Conservation (phyloP, 2,888 invertebrate genomes). For the Branchellion lobata region DNA sequence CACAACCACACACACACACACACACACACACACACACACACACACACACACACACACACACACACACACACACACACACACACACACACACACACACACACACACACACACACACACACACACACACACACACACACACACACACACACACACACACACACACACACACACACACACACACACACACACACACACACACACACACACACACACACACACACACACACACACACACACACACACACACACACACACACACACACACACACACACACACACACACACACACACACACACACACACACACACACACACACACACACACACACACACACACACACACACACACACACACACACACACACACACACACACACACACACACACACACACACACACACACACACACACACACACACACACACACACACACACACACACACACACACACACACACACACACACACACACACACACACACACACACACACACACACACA, state of each 20-base stretch:
- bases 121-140: background rate
- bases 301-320: slow-evolving; percentile 10
- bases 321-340: slow-evolving; percentile 18
- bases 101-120: slow-evolving; percentile 4
- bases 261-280: too few relatives aligned
- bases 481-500: too few relatives aligned
- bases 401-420: slow-evolving; percentile 22
- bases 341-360: background rate
- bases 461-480: background rate
- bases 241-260: too few relatives aligned
- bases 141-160: background rate
- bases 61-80: background rate
- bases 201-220: slow-evolving; percentile 21
- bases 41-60: slow-evolving; percentile 1
- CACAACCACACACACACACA: background rate
- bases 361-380: slow-evolving; percentile 10
- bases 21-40: background rate
- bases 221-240: background rate
- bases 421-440: slow-evolving; percentile 7
- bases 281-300: background rate
- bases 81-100: background rate
- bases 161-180: slow-evolving; percentile 1
- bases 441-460: slow-evolving; percentile 12
- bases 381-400: too few relatives aligned
- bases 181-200: slow-evolving; percentile 17